Base-by-base conservation (phyloP, 2,113 vertebrate species). In the Cyprinus carpio region DNA sequence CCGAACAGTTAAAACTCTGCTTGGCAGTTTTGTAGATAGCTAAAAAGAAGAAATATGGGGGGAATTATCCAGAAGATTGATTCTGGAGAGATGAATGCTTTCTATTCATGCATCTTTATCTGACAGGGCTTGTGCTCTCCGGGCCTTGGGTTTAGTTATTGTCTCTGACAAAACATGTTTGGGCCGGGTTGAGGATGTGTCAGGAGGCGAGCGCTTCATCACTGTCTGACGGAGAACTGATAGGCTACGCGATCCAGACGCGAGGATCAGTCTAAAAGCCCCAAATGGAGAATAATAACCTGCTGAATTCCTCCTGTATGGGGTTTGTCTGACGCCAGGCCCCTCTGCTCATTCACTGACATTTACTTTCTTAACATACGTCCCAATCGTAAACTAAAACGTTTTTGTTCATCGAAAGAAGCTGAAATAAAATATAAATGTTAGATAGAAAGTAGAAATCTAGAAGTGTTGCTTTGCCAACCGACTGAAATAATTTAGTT, bases 61-160 rank as follows among this genome's bases (percentile, higher is more conserved):
- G 90, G 92, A 92, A 94, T 94, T 93, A 94, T 93, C 91, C 92
- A 91, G 79, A 37, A 92, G 91, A 93, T 93, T 93, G 92, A 93
- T 94, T 93, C 92, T 90, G 89, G 85, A 83, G 88, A 90, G 91
- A 93, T 91, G 92, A 93, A 93, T 90, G 90, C 89, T 88, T 89
- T 90, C 79, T 92, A 87, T 93, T 92, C 89, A 81, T 88, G 89
- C 87, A 84, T 89, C 91, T 93, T 93, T 93, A 92, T 93, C 92
- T 89, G 87, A 92, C 91, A 89, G 89, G 89, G 90, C 90, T 92
- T 91, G 90, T 90, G 56, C 69, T 82, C 51, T 13, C 16, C 15
- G 31, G 54, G 27, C 91, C 83, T 40, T 23, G 69, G 88, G 89
- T 89, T 91, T 87, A 78, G 90, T 91, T 93, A 89, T 92, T 91